Base-by-base conservation (phyloP, 2,797 vertebrate species). In the Neosalanx taihuensis region DNA sequence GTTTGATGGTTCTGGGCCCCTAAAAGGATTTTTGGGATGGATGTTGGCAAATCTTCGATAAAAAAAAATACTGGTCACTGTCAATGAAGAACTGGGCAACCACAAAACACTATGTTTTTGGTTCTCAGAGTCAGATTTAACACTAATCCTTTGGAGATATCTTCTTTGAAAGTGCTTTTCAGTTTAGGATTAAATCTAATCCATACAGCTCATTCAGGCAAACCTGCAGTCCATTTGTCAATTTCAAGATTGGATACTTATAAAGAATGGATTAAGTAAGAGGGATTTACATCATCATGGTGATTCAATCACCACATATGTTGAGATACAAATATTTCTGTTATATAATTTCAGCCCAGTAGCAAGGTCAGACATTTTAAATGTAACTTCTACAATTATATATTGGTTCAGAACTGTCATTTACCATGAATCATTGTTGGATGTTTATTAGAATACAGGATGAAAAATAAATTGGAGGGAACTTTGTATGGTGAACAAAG, bases 11-110 rank as follows among this genome's bases (percentile, higher is more conserved):
- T 70, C 64, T 64, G 76, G 51, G 64, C 79, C 71, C 61, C 20
- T 30, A 81, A 82, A 87, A 82, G 85, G 76, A 83, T 83, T 84
- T 87, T 72, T 79, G 70, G 70, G 67, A 56, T n/a, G 59, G 23
- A 37, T 68, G 70, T 82, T 71, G 6, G 64, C 63, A 87, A 82
- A 76, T 80, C 84, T 86, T 83, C 75, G 62, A 20, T 12, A 56
- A 70, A 57, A 67, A 26, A 26, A 26, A 26, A 86, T 78, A 46
- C 41, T 30, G 71, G 57, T 69, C 74, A 6, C 69, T 51, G n/a
- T 71, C 61, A 12, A 37, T 5, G 1, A 67, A 23, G n/a, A 67
- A 51, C 65, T 51, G 30, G 23, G 65, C 49, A 30, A 67, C 65
- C 46, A 49, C n/a, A 46, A 53, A 51, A 67, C 26, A 17, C 18